Evolutionary conservation across 2,888 invertebrate genomes (phyloP).

Genomic region (Hesperia comma): DNA sequence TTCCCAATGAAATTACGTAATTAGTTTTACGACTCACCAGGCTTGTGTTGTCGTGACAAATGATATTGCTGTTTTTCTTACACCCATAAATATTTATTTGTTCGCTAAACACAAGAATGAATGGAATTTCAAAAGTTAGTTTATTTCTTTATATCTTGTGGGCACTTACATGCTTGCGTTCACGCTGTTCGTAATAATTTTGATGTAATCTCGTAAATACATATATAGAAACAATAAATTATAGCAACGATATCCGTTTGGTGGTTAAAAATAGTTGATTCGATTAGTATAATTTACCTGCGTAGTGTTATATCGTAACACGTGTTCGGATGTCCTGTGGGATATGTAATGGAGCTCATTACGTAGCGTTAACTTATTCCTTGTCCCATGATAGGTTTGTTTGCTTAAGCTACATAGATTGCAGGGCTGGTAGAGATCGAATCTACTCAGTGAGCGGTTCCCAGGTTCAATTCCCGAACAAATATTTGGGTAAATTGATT

Average conservation of each 20-base stretch:
- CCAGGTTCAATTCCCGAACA: too few species aligned
- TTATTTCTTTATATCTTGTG: background rate
- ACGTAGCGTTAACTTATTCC: constrained; percentile 7
- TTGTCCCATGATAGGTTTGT: constrained; percentile 11
- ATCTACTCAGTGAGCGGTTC: too few species aligned
- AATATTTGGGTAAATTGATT: too few species aligned
- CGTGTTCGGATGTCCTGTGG: constrained; percentile 59
- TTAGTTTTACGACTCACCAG: constrained; percentile 76
- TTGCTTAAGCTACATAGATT: too few species aligned
- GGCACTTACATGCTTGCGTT: background rate
- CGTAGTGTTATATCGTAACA: constrained; percentile 67
- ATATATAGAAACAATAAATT: too few species aligned
- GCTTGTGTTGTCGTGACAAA: constrained; percentile 46
- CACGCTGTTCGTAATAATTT: too few species aligned
- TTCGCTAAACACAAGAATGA: background rate
- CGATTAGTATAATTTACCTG: constrained; percentile 78
- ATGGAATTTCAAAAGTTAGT: background rate
- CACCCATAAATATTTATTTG: background rate
- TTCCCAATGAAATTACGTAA: constrained; percentile 78
- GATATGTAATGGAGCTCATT: constrained; percentile 25
- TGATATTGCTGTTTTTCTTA: constrained; percentile 58
- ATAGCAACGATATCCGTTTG: too few species aligned
- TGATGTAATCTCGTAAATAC: too few species aligned
- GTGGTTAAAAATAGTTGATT: constrained; percentile 40
- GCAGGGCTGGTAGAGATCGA: too few species aligned